Conservation (phyloP, 1,140 invertebrate genomes). For the Aphelenchoides besseyi region DNA sequence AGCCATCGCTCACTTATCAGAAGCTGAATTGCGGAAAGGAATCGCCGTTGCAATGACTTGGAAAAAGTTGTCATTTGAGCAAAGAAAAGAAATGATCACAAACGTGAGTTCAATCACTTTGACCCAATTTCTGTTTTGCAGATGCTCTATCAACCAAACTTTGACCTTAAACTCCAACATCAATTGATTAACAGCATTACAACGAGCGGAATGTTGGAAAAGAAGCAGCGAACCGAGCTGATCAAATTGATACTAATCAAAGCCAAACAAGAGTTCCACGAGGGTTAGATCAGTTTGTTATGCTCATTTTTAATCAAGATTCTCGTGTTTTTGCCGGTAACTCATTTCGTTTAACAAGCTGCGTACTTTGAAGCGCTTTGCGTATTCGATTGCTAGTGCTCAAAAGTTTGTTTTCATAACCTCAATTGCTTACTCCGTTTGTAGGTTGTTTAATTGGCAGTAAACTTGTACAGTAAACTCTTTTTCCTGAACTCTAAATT, state of each 20-base stretch:
- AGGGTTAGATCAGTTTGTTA: not conserved
- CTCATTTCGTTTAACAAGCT: no score
- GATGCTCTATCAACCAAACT: not conserved
- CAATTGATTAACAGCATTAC: not conserved
- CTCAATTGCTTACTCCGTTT: not conserved
- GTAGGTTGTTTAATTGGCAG: not conserved
- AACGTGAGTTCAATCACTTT: no score
- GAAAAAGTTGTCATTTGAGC: constrained; percentile 12
- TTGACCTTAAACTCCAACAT: not conserved
- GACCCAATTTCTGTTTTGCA: no score
- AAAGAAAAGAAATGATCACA: not conserved
- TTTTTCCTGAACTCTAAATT: no score
- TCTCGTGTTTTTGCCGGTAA: no score
- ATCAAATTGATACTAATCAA: not conserved
- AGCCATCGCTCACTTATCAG: not conserved
- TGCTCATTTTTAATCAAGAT: not conserved
- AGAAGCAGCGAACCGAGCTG: not conserved
- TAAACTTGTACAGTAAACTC: no score
- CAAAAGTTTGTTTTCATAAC: not conserved
- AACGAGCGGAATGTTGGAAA: not conserved
- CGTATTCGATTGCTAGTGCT: not conserved
- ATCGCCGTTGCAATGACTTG: constrained; percentile 4
- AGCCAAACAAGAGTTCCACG: constrained; percentile 13
- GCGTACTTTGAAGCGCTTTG: not conserved
- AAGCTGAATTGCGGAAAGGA: constrained; percentile 4